Base-by-base conservation (phyloP, 1,140 invertebrate genomes). In the Melitaea cinxia region DNA sequence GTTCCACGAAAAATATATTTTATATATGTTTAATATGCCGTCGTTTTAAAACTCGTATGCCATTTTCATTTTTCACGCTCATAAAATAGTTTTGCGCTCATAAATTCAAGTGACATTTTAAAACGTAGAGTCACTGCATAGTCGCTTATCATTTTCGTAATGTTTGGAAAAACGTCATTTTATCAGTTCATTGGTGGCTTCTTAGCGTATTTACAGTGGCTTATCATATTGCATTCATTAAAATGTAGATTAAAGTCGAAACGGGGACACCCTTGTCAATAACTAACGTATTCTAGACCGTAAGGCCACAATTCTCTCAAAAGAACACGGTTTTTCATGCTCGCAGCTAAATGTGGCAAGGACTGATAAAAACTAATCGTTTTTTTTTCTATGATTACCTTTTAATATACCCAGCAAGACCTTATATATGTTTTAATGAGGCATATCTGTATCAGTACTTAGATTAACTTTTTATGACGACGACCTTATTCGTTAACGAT, bases 221-320 rank as follows among this genome's bases (percentile, higher is more conserved):
- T 68, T 75, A 72, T 72, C 72, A 60, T 72, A 33, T 66, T 65
- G 60, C 64, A 30, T 53, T 58, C 72, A 77, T 77, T 72, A 77
- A 68, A 63, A 77, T 77, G 72, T 75, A 72, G 65, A 75, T 77
- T 75, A 68, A 35, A 59, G 33, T 54, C 54, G 61, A 74, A 77
- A 77, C 62, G 70, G 49, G 72, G 65, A 45, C 72, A 65, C 39
- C 53, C 58, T 65, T 63, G 70, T 50, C 26, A 50, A 26, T 68
- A 68, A 55, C 60, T 58, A 53, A 70, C 62, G 61, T 68, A 61
- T 50, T 65, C 62, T 62, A 64, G 58, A 65, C 52, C 37, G 62
- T 61, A 35, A 53, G 56, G 56, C 24, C 26, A 53, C 37, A 58
- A 37, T 9, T 33, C 28, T 54, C 19, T 54, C 24, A 19, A 49